A percentile compares a stretch with the other conserved stretches of the same genome.
These are phyloP conservation scores for Sebastiscus albofasciatus DNA, from an alignment of 2,797 vertebrate genomes.

Conservation along the genomic window DNA sequence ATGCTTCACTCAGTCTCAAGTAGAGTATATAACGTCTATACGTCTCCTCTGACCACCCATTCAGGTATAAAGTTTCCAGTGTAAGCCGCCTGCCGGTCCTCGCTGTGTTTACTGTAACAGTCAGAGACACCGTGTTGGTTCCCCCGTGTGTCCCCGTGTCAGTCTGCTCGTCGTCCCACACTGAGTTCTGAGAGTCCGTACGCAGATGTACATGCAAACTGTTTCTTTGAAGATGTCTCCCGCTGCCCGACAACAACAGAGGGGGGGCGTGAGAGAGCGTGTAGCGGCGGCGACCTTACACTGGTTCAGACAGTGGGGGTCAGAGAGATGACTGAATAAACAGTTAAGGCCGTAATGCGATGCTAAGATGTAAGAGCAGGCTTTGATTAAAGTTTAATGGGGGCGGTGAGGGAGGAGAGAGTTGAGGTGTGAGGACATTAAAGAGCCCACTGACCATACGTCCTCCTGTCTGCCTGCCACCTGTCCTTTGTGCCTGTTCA, in stretches of 20 bases:
- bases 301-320: neutral
- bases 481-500: slow-evolving; percentile 64
- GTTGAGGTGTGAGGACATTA: neutral
- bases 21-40: neutral
- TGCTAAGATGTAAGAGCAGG: slow-evolving; percentile 13
- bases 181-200: slow-evolving; percentile 45
- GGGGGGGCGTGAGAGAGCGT: neutral
- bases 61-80: neutral
- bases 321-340: slow-evolving; percentile 10
- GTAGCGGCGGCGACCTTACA: neutral
- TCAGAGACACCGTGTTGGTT: neutral
- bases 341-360: slow-evolving; percentile 14
- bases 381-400: slow-evolving; percentile 38
- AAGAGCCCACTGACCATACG: neutral
- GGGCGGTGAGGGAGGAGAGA: neutral
- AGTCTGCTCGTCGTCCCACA: neutral
- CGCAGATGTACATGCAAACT: slow-evolving; percentile 27
- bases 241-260: slow-evolving; percentile 45
- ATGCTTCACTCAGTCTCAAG: neutral
- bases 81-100: neutral
- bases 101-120: slow-evolving; percentile 23
- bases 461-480: slow-evolving; percentile 27
- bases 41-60: neutral
- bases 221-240: slow-evolving; percentile 66
- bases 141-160: neutral